Evolutionary conservation across 1,140 invertebrate species (phyloP).

Genomic region (Sogatella furcifera): DNA sequence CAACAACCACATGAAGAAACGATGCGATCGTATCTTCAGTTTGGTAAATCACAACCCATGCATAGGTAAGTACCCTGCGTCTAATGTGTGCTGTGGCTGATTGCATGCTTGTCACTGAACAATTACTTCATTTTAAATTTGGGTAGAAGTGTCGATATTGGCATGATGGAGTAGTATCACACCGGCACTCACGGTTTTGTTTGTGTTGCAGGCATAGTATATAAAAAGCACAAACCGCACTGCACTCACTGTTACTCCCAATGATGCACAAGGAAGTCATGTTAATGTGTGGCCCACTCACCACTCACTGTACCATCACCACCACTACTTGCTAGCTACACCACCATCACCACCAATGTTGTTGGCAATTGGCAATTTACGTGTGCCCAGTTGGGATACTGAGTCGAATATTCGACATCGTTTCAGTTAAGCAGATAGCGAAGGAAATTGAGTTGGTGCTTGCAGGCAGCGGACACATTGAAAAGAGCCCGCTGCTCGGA

Average conservation of each 20-base stretch:
- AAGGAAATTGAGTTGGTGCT: slow-evolving; percentile 8
- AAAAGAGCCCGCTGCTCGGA: slow-evolving; percentile 12
- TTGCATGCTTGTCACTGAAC: not conserved
- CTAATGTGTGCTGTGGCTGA: not conserved
- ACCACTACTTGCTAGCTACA: not conserved
- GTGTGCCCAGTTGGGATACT: not conserved
- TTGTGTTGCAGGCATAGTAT: not conserved
- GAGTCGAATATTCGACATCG: slow-evolving; percentile 14
- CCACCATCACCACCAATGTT: slow-evolving; percentile 7
- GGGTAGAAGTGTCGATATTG: not conserved
- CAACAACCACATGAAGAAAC: slow-evolving; percentile 73
- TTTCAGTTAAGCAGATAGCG: slow-evolving; percentile 16
- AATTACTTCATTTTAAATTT: not conserved
- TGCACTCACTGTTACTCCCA: not conserved
- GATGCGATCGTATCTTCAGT: slow-evolving; percentile 74
- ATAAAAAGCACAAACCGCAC: not conserved
- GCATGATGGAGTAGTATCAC: too few relatives aligned
- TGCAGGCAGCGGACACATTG: not conserved
- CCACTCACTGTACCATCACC: too few relatives aligned
- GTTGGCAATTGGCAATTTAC: slow-evolving; percentile 9
- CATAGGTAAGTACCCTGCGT: slow-evolving; percentile 58
- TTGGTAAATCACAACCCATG: slow-evolving; percentile 84
- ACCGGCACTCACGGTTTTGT: not conserved
- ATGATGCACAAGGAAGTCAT: too few relatives aligned
- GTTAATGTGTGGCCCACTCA: too few relatives aligned